Percentiles rank a stretch among this genome's conserved stretches.
Conservation (phyloP, 2,888 invertebrate species). For the Erebia ligea region DNA sequence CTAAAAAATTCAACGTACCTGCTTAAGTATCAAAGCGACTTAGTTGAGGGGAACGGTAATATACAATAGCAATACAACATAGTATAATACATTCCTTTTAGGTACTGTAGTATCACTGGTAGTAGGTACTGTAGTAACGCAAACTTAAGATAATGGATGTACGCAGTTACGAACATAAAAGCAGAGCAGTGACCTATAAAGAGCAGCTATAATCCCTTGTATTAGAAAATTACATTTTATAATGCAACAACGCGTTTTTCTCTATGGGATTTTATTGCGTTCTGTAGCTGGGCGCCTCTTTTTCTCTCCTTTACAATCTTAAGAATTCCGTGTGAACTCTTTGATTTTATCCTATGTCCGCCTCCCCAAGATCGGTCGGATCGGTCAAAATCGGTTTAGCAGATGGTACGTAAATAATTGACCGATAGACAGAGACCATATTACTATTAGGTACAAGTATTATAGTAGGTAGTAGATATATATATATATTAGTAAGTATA, state of each 20-base stretch:
- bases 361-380: no score
- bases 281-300: neutral
- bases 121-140: neutral
- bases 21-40: neutral
- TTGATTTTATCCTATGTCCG: no score
- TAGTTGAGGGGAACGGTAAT: neutral
- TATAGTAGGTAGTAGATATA: no score
- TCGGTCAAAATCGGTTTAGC: no score
- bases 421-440: no score
- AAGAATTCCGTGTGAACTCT: no score
- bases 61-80: neutral
- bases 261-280: neutral
- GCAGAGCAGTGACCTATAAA: neutral
- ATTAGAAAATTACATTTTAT: neutral
- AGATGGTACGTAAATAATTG: no score
- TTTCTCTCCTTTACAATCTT: neutral
- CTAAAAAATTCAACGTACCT: neutral
- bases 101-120: neutral
- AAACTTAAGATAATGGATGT: neutral
- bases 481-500: no score
- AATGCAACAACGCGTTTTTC: conserved; percentile 2
- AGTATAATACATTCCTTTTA: neutral
- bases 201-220: neutral
- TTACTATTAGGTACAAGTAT: no score
- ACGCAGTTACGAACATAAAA: neutral